Evolutionary conservation across 2,797 vertebrate genomes (phyloP), one percentile per base, ranked within the genome.

Genomic region (Artibeus lituratus): DNA sequence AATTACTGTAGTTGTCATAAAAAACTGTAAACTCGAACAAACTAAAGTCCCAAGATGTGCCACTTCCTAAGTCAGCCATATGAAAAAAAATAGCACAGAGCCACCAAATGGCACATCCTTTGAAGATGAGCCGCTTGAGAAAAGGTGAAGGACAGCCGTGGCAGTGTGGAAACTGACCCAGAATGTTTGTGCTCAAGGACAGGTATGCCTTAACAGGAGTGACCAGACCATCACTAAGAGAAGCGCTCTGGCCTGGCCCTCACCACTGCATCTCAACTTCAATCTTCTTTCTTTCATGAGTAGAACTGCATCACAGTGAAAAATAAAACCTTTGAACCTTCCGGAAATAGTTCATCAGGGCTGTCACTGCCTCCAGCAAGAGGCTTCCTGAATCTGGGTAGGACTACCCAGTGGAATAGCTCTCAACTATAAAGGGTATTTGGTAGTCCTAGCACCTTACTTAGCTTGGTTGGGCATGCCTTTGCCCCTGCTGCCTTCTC

Each of bases 261-360:
- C 5, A 22, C 32, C 5, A 24, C 51, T 70, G 53, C 7, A 29
- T 62, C 57, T 37, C 77, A 80, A 9, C 14, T 24, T 84, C 55
- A 74, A 10, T 10, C 5, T 69, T 78, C 42, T 78, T 57, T 59
- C 67, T 18, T 90, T 82, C n/a, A 15, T 90, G 8, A 88, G 21
- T 57, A 84, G 72, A 96, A 96, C 0, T 59, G 7, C 11, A 53
- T 77, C 39, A 35, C 7, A 39, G 29, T 53, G 7, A 12, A 94
- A 94, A 92, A 51, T 76, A 83, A 96, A 49, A 94, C 57, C 47
- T 96, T 37, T 67, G 65, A 78, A 47, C 67, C 24, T 94, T 11
- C 85, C 73, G 69, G 55, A 94, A 65, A 65, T 3, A 15, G 16
- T 55, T 77, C 53, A 73, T 67, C 37, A 51, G 24, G 9, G 11